Evolutionary conservation across 2,888 invertebrate genomes (phyloP).

Genomic region (Mesorhabditis spiculigera): DNA sequence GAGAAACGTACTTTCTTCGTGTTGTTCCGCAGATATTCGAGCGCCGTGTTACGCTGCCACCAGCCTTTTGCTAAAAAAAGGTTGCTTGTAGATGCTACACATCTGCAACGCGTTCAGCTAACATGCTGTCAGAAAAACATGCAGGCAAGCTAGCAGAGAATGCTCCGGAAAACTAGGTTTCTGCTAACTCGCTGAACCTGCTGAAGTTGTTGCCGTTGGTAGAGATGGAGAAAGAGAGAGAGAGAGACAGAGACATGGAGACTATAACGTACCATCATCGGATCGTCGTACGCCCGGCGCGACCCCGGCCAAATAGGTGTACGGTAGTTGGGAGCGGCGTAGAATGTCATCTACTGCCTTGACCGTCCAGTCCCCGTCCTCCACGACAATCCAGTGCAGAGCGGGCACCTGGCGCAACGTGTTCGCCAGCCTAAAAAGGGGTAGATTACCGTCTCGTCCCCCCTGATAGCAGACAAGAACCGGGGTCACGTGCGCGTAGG

Average conservation of each 20-base stretch:
- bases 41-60: not conserved
- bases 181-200: too few relatives aligned
- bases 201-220: too few relatives aligned
- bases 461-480: too few relatives aligned
- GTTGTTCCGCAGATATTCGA: not conserved
- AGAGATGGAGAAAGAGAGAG: too few relatives aligned
- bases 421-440: conserved; percentile 4
- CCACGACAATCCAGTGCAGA: conserved; percentile 2
- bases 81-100: not conserved
- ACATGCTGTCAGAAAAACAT: too few relatives aligned
- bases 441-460: too few relatives aligned
- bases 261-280: not conserved
- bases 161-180: too few relatives aligned
- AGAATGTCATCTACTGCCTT: not conserved
- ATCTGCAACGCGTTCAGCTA: not conserved
- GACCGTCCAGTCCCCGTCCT: not conserved
- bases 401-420: not conserved
- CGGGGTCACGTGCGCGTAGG: too few relatives aligned
- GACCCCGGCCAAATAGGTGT: conserved; percentile 1
- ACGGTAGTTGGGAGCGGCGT: not conserved
- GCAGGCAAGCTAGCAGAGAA: too few relatives aligned
- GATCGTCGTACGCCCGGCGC: too few relatives aligned
- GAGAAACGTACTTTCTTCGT: not conserved
- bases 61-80: not conserved
- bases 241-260: too few relatives aligned